A percentile compares a stretch with the other conserved stretches of the same genome.
phyloP scores from a whole-genome alignment of 1,140 invertebrate genomes.

The Brachionus sp. region DNA sequence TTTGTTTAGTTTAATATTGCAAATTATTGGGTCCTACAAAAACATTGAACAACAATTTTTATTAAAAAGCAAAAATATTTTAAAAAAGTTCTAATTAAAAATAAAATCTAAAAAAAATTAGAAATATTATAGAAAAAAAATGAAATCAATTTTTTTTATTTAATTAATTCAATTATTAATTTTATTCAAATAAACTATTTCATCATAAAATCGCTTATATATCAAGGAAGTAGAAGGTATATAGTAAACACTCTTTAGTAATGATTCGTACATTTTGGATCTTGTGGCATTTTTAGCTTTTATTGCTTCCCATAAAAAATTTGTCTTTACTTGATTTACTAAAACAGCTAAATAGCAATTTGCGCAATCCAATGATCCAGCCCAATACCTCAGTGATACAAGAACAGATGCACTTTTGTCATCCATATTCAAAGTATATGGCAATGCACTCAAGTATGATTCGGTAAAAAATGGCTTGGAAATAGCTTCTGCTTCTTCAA shows the following conservation, averaged over 20 bases:
- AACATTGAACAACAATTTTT: no score
- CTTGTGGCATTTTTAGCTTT: not conserved
- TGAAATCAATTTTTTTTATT: no score
- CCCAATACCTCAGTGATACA: not conserved
- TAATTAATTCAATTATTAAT: not conserved
- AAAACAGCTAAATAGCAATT: not conserved
- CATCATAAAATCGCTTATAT: not conserved
- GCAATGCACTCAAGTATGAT: not conserved
- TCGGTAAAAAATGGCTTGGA: not conserved
- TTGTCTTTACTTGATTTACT: not conserved
- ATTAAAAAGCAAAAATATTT: no score
- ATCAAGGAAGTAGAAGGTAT: not conserved
- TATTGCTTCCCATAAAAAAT: not conserved
- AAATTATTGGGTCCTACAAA: no score
- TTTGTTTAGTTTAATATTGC: no score
- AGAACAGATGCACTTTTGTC: not conserved
- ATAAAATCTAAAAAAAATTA: no score
- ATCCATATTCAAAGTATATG: not conserved
- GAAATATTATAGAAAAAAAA: no score
- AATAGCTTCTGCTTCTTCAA: not conserved
- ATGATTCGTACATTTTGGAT: not conserved
- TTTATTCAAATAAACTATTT: not conserved
- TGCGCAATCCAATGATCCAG: not conserved
- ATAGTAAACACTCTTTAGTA: not conserved
- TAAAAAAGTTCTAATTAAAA: no score